Percentiles rank a stretch among this genome's conserved stretches.
These are phyloP conservation scores for Ptiloglossa arizonensis DNA, from an alignment of 1,140 invertebrate species.

Conservation along the genomic window DNA sequence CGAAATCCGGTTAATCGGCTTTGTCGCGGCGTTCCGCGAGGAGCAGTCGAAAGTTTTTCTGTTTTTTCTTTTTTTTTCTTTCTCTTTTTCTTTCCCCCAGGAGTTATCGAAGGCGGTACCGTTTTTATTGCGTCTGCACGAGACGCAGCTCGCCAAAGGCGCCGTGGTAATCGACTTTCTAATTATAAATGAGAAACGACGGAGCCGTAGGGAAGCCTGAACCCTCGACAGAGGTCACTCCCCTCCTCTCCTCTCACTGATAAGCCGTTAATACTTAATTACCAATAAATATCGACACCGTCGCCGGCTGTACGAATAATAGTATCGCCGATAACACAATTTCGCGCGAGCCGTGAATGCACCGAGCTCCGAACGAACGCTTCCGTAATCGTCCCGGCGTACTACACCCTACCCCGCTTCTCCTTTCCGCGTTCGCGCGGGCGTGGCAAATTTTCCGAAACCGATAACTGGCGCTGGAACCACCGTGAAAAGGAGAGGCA, in stretches of 20 bases:
- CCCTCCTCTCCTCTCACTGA: conserved; percentile 46
- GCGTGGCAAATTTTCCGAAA: neutral
- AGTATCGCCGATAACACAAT: conserved; percentile 15
- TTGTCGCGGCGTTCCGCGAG: neutral
- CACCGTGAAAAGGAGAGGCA: neutral
- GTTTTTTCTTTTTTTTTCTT: too few relatives aligned
- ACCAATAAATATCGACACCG: conserved; percentile 61
- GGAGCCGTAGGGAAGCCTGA: conserved; percentile 37
- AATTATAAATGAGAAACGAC: conserved; percentile 60
- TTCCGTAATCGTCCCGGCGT: conserved; percentile 21
- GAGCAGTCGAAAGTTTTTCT: conserved; percentile 35
- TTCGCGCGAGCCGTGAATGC: neutral
- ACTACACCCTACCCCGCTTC: too few relatives aligned
- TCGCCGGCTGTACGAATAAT: conserved; percentile 19
- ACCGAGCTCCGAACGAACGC: neutral
- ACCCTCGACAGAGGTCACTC: conserved; percentile 58
- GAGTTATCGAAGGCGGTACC: conserved; percentile 33
- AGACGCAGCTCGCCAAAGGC: conserved; percentile 24
- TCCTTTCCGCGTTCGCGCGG: neutral
- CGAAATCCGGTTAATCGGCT: conserved; percentile 36
- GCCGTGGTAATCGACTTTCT: conserved; percentile 63
- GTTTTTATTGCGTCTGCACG: conserved; percentile 33
- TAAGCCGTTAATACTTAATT: conserved; percentile 66
- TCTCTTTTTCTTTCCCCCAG: too few relatives aligned
- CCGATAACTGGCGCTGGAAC: neutral